Evolutionary conservation across 1,140 invertebrate species (phyloP).

Genomic region (Chironomus tepperi): DNA sequence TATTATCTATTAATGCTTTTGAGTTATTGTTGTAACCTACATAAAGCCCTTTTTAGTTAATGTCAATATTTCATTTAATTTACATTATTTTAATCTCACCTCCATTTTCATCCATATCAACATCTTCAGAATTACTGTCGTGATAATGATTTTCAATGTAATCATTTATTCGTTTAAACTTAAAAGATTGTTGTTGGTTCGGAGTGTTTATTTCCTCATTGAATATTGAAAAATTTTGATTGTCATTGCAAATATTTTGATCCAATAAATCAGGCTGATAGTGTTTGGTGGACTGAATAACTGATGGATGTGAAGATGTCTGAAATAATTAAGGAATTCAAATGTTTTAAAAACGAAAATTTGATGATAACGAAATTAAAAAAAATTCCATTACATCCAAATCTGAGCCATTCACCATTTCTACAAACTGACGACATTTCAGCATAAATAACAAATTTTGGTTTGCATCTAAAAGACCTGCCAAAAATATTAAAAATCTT

Average conservation of each 20-base stretch:
- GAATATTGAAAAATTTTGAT: conserved; percentile 15
- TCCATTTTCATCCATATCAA: conserved; percentile 42
- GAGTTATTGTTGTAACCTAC: not conserved
- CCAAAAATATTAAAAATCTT: not conserved
- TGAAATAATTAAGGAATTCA: too few species aligned
- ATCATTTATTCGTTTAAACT: conserved; percentile 20
- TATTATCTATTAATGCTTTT: not conserved
- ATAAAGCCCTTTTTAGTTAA: too few species aligned
- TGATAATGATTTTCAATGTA: conserved; percentile 22
- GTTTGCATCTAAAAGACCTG: conserved; percentile 78
- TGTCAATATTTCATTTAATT: too few species aligned
- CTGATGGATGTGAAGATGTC: conserved; percentile 45
- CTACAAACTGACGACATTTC: conserved; percentile 95
- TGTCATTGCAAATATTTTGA: conserved; percentile 41
- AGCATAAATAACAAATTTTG: conserved; percentile 87
- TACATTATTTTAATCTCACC: conserved; percentile 25
- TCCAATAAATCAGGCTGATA: conserved; percentile 45
- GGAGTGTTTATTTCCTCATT: not conserved
- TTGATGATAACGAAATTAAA: too few species aligned
- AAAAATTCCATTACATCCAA: too few species aligned
- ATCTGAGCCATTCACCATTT: conserved; percentile 83
- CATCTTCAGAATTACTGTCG: conserved; percentile 35
- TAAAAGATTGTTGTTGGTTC: conserved; percentile 37
- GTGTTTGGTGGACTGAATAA: conserved; percentile 64
- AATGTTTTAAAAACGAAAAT: too few species aligned